Evolutionary conservation across 2,888 invertebrate genomes (phyloP), one percentile per base, ranked within the genome.

Genomic region (Stenotaenia linearis): DNA sequence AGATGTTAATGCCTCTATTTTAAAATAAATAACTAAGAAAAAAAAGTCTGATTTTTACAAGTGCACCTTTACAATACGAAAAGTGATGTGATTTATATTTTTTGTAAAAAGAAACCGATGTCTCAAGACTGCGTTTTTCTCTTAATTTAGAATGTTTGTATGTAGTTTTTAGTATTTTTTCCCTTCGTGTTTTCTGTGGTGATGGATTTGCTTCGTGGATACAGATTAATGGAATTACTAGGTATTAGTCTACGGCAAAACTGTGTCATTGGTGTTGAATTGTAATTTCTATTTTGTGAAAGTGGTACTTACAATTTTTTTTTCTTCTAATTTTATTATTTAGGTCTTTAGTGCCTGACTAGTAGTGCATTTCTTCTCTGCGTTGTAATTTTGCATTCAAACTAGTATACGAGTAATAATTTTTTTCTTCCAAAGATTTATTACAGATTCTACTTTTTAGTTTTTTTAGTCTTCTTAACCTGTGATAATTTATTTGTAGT

Each of bases 41-140:
- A 28, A 23, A 28, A 75, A 35, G 40, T 35, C 40, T 37, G 23
- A 40, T 25, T 77, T 77, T 77, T 77, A 40, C 77, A 77, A 77
- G 77, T 77, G 77, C 77, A 77, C 77, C 77, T 56, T 78, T 78
- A 78, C 56, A 56, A 78, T 30, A 78, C 56, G 25, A 78, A 56
- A 78, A 78, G 56, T 25, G 50, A 56, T 56, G 78, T 56, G 40
- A 77, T 37, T 77, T 40, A 77, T 77, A 77, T 77, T 77, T 77
- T 77, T 77, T 77, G 77, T 77, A 77, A 77, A 77, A 56, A 56
- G 23, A 56, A 56, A 56, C 23, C 18, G 40, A 77, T 35, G 75
- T 75, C 75, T 75, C 75, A 75, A 75, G 35, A 32, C 75, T 32
- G 30, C 25, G 75, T 75, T 75, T 56, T 23, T 56, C 56, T 56